These are phyloP conservation scores for Onthophagus sagittarius DNA, from an alignment of 2,888 invertebrate species.

Conservation along the genomic window DNA sequence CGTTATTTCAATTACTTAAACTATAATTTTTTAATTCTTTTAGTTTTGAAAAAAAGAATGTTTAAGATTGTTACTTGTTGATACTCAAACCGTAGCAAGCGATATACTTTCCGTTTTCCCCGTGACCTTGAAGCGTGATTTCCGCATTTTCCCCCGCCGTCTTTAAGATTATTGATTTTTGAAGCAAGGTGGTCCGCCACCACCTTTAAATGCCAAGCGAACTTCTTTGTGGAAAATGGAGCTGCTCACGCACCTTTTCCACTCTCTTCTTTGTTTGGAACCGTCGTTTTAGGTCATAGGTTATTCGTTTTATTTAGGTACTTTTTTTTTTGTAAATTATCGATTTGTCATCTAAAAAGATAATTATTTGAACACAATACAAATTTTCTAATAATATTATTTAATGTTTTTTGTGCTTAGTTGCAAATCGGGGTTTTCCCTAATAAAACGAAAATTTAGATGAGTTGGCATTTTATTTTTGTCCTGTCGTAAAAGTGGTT, in stretches of 20 bases:
- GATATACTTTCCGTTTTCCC: background rate
- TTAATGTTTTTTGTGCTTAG: background rate
- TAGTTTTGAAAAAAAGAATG: background rate
- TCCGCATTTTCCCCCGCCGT: background rate
- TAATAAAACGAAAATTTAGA: background rate
- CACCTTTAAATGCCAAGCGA: background rate
- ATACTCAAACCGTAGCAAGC: background rate
- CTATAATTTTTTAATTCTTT: background rate
- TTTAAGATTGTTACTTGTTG: background rate
- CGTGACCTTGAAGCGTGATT: background rate
- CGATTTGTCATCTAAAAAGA: background rate
- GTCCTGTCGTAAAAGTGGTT: background rate
- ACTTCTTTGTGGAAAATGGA: background rate
- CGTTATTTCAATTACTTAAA: too few species aligned
- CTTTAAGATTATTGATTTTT: background rate
- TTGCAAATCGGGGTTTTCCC: background rate
- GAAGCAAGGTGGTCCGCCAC: background rate
- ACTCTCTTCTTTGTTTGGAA: background rate
- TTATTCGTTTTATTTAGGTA: background rate
- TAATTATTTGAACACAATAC: too few species aligned
- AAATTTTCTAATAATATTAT: too few species aligned
- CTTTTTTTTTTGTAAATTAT: background rate
- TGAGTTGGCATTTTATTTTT: background rate
- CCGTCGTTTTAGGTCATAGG: background rate
- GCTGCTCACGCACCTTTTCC: background rate